Percentiles rank a stretch among this genome's conserved stretches.
Evolutionary conservation across 35 echinoderm and acorn worm species (phyloP).

Genomic region (Lytechinus pictus): DNA sequence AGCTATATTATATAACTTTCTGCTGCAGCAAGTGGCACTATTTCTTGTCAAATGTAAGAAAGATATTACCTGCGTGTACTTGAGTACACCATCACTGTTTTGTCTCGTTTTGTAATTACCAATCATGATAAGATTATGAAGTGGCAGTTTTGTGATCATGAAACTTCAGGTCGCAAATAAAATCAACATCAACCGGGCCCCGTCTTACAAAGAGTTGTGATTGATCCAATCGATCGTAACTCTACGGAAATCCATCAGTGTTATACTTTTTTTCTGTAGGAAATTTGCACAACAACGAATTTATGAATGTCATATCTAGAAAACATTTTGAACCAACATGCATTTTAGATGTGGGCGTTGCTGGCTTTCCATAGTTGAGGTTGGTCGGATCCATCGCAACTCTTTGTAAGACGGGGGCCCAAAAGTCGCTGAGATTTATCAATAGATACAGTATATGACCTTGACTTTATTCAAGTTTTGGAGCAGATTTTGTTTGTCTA

Average conservation of each 20-base stretch:
- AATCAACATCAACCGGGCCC: not conserved
- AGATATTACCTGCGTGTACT: not conserved
- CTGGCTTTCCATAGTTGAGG: too few relatives aligned
- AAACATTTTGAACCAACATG: too few relatives aligned
- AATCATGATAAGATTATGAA: not conserved
- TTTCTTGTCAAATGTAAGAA: not conserved
- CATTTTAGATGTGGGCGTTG: too few relatives aligned
- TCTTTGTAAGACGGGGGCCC: too few relatives aligned
- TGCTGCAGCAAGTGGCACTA: not conserved
- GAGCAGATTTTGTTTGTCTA: not conserved
- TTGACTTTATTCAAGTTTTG: not conserved
- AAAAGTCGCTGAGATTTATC: not conserved
- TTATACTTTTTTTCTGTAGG: too few relatives aligned
- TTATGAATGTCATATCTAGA: too few relatives aligned
- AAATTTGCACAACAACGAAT: too few relatives aligned
- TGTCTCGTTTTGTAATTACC: not conserved
- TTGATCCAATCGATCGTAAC: too few relatives aligned
- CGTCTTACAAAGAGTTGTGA: too few relatives aligned
- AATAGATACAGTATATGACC: not conserved
- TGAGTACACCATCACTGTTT: not conserved
- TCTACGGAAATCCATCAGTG: too few relatives aligned
- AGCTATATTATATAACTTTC: slow-evolving; percentile 32
- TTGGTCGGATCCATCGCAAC: too few relatives aligned
- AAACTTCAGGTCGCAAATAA: not conserved
- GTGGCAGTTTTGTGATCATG: not conserved